Evolutionary conservation across 2,888 invertebrate species (phyloP), one percentile per base, ranked within the genome.

Genomic region (Sylvicola cinctus): DNA sequence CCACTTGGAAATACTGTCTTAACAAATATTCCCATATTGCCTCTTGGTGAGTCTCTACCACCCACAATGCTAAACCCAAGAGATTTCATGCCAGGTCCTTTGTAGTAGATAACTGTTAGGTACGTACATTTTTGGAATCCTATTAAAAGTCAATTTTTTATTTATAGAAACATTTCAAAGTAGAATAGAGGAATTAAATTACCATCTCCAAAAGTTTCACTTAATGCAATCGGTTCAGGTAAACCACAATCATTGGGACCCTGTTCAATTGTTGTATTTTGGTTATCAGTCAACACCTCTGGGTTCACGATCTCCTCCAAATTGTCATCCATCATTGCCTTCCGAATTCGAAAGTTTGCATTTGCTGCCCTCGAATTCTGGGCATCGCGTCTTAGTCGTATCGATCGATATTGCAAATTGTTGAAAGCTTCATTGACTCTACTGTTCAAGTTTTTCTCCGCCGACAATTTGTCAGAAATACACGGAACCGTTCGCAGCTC

Each of bases 41-140:
- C 85, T 55, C 79, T 79, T 1, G 84, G 79, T 3, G 84, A 83
- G 56, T 87, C 87, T 33, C 74, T 70, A 31, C 87, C 88, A 34
- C 87, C 88, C 20, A 87, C 87, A 45, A 87, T 83, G 51, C 84
- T 85, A 53, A 88, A 87, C 26, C 87, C 87, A 33, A 87, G 64
- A 36, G 84, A 83, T 55, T 83, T 85, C 46, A 77, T 74, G 17
- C 83, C 79, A 4, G 68, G 68, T 17, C 85, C 85, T 58, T 87
- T 87, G 59, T 75, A 74, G 52, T 81, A 81, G 36, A 70, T 68
- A 10, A 72, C 65, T 2, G 44, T 49, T 39, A 36, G 16, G 15
- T 29, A 29, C n/a, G 32, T 32, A 12, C 15, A 31, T 20, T 32
- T 32, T 27, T 31, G 25, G 6, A 34, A 20, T 13, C 17, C 35